Evolutionary conservation across 2,113 vertebrate species (phyloP).

Genomic region (Chrysochloris asiatica): DNA sequence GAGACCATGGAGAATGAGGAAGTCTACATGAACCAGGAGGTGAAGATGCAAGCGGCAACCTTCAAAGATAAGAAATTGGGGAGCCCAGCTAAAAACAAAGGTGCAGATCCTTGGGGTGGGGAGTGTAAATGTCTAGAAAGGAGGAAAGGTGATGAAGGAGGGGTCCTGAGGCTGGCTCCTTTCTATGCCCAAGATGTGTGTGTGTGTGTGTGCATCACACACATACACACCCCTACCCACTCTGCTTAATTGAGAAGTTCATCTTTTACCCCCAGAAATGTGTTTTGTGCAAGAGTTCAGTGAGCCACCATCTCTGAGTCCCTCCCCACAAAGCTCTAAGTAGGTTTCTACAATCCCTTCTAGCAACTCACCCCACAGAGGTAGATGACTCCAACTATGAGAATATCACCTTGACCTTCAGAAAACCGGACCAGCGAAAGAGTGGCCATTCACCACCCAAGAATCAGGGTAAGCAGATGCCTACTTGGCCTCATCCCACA

Average conservation of each 20-base stretch:
- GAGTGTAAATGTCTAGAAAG: neutral
- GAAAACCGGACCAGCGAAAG: neutral
- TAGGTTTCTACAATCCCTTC: neutral
- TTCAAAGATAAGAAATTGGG: constrained; percentile 46
- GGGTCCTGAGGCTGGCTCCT: neutral
- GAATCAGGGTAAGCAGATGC: neutral
- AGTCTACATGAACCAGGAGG: neutral
- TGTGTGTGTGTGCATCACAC: neutral
- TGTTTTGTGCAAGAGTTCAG: neutral
- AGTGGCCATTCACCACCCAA: neutral
- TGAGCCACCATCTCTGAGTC: neutral
- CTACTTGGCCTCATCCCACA: too few relatives aligned
- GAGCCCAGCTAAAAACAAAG: neutral
- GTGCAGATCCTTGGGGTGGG: neutral
- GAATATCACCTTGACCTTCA: constrained; percentile 66
- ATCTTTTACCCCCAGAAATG: neutral
- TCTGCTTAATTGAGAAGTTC: neutral
- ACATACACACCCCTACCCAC: neutral
- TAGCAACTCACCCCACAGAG: constrained; percentile 20
- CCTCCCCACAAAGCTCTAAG: neutral
- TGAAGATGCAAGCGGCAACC: neutral
- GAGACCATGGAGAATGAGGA: neutral
- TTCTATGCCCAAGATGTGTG: too few relatives aligned
- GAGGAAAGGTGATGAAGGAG: neutral
- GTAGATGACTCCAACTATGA: constrained; percentile 53